Conservation (phyloP, 2,113 vertebrate genomes). For the Bagarius yarrelli region DNA sequence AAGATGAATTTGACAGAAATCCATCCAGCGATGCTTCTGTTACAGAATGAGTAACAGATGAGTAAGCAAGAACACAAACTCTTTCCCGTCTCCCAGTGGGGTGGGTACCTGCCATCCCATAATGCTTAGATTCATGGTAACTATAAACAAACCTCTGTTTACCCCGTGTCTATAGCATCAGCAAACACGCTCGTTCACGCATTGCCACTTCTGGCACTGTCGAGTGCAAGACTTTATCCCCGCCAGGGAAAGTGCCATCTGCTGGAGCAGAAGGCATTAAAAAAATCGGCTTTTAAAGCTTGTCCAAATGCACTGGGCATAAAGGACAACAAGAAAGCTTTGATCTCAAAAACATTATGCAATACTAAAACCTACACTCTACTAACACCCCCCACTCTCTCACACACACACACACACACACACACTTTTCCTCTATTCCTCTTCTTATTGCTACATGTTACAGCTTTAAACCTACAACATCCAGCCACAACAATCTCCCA, state of each 20-base stretch:
- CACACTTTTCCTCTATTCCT: constrained; percentile 17
- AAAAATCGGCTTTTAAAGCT: constrained; percentile 36
- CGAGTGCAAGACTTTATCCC: constrained; percentile 46
- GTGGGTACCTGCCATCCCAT: background rate
- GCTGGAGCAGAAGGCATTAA: constrained; percentile 49
- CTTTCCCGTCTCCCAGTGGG: constrained; percentile 13
- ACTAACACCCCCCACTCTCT: background rate
- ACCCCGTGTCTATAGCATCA: constrained; percentile 13
- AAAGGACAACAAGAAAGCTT: constrained; percentile 9
- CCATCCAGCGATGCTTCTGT: background rate
- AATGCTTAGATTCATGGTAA: constrained; percentile 12
- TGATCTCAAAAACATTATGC: constrained; percentile 15
- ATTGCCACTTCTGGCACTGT: background rate
- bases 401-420: background rate
- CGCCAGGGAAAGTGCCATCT: constrained; percentile 57
- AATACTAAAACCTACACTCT: background rate
- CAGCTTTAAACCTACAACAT: constrained; percentile 63
- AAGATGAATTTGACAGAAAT: background rate
- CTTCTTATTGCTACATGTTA: constrained; percentile 48
- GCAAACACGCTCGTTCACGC: constrained; percentile 25
- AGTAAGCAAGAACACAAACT: constrained; percentile 13
- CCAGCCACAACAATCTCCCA: constrained; percentile 43
- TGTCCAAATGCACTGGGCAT: background rate
- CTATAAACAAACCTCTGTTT: constrained; percentile 36
- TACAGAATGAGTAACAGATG: background rate